These are phyloP conservation scores for Protosalanx chinensis DNA, from an alignment of 2,797 vertebrate species.

Conservation along the genomic window DNA sequence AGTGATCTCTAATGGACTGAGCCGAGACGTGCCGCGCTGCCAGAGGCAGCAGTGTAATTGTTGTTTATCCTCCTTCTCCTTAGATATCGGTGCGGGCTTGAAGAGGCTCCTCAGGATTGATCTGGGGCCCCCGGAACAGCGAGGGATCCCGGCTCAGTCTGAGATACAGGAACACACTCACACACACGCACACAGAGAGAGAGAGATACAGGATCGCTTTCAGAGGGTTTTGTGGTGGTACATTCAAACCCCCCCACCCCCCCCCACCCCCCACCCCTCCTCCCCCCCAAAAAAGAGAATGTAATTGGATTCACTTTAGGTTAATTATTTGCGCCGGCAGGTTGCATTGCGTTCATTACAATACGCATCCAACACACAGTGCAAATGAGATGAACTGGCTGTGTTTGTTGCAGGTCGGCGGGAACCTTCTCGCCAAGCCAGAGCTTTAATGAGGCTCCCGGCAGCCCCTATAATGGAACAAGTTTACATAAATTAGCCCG, in stretches of 20 bases:
- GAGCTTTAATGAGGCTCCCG: slow-evolving; percentile 74
- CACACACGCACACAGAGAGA: slow-evolving; percentile 51
- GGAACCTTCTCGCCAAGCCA: slow-evolving; percentile 63
- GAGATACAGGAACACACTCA: slow-evolving; percentile 61
- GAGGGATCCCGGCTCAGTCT: slow-evolving; percentile 62
- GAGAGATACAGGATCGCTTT: slow-evolving; percentile 70
- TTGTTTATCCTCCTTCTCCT: slow-evolving; percentile 72
- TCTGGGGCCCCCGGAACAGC: slow-evolving; percentile 68
- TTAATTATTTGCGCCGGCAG: slow-evolving; percentile 82
- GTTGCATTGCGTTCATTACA: slow-evolving; percentile 79
- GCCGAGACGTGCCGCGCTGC: slow-evolving; percentile 67
- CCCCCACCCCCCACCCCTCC: too few relatives aligned
- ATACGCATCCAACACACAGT: slow-evolving; percentile 76
- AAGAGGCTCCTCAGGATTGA: slow-evolving; percentile 70
- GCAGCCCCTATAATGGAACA: slow-evolving; percentile 77
- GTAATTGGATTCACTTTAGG: slow-evolving; percentile 81
- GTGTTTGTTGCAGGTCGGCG: slow-evolving; percentile 65
- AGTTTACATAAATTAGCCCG: slow-evolving; percentile 79
- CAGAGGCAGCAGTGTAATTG: slow-evolving; percentile 68
- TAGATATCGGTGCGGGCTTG: slow-evolving; percentile 66
- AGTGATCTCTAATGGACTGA: slow-evolving; percentile 79
- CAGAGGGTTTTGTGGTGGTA: slow-evolving; percentile 59
- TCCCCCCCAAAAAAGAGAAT: slow-evolving; percentile 55
- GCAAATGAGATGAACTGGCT: slow-evolving; percentile 75
- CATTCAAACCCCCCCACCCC: too few relatives aligned